Evolutionary conservation across 2,888 invertebrate species (phyloP).

Genomic region (Aphodius granarius): DNA sequence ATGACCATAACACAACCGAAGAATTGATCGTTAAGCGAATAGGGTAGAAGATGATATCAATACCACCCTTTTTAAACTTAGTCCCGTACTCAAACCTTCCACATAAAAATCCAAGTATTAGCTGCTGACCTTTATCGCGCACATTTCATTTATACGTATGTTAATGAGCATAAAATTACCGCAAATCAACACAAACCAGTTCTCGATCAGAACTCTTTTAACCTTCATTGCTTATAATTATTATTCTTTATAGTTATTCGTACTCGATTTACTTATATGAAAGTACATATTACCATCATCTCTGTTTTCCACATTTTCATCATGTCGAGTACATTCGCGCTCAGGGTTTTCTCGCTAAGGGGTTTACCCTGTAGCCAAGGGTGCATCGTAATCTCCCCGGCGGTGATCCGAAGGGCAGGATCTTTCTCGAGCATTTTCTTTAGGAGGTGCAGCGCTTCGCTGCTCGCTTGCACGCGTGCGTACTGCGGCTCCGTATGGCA

Average conservation of each 20-base stretch:
- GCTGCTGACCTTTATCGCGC: too few species aligned
- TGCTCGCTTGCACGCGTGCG: slow-evolving; percentile 29
- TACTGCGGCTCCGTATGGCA: slow-evolving; percentile 44
- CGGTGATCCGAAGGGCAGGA: slow-evolving; percentile 58
- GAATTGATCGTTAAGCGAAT: neutral
- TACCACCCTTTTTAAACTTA: neutral
- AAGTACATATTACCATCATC: slow-evolving; percentile 45
- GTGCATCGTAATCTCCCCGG: slow-evolving; percentile 56
- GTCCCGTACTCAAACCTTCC: too few species aligned
- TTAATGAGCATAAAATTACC: neutral
- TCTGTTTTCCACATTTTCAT: slow-evolving; percentile 53
- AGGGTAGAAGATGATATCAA: neutral
- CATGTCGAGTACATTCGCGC: slow-evolving; percentile 53
- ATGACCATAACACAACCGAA: neutral
- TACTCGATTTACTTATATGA: too few species aligned
- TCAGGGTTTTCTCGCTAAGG: slow-evolving; percentile 34
- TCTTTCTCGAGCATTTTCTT: slow-evolving; percentile 55
- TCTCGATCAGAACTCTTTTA: neutral
- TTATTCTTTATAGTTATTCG: too few species aligned
- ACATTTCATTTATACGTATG: neutral
- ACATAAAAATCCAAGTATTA: too few species aligned
- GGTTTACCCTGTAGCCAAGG: slow-evolving; percentile 50
- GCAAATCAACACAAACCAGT: neutral
- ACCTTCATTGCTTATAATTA: too few species aligned
- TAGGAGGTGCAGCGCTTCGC: slow-evolving; percentile 53